Conservation (phyloP, 2,888 invertebrate genomes). For the Thelaira solivaga region DNA sequence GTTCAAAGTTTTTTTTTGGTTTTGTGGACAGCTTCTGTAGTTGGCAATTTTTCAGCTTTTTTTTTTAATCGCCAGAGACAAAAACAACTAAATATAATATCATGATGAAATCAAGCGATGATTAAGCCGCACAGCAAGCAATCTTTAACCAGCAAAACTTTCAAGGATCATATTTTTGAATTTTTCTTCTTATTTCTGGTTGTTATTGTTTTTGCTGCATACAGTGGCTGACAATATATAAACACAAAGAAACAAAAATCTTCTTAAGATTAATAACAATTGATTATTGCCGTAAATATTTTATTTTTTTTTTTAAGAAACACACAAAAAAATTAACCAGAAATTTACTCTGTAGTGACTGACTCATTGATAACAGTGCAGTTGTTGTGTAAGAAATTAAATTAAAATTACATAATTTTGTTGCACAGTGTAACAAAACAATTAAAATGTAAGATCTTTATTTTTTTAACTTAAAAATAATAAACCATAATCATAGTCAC, state of each 20-base stretch:
- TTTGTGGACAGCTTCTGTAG: constrained; percentile 47
- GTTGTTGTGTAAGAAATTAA: no score
- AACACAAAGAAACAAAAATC: constrained; percentile 19
- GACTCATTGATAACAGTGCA: constrained; percentile 14
- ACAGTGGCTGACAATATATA: constrained; percentile 51
- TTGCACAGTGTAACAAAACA: no score
- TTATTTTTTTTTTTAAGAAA: neutral
- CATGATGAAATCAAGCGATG: constrained; percentile 61
- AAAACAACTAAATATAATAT: constrained; percentile 34
- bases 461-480: no score
- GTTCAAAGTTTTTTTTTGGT: constrained; percentile 26
- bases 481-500: no score
- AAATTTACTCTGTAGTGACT: constrained; percentile 3
- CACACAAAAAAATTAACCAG: neutral
- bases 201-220: constrained; percentile 1
- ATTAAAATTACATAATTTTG: no score
- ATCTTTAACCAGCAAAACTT: constrained; percentile 32
- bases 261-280: constrained; percentile 50
- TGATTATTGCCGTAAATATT: constrained; percentile 45
- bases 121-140: constrained; percentile 62
- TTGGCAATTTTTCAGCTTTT: constrained; percentile 17
- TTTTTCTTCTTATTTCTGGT: neutral
- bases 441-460: no score
- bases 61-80: neutral
- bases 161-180: constrained; percentile 49